Evolutionary conservation across 2,113 vertebrate genomes (phyloP), one percentile per base, ranked within the genome.

Genomic region (Pluvialis apricaria): DNA sequence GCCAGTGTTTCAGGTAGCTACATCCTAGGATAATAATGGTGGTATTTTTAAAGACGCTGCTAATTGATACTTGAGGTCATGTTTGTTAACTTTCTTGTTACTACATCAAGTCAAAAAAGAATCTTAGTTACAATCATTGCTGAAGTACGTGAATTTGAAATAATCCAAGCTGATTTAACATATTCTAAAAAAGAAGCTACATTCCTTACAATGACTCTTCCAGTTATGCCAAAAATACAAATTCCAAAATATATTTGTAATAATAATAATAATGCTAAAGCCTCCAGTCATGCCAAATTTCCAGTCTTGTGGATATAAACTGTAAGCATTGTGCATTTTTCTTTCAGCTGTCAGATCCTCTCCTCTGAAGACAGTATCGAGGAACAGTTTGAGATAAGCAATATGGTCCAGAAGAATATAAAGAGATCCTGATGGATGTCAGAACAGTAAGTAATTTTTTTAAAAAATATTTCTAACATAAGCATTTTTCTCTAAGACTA

Each of bases 221-320:
- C 21, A 82, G 44, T 83, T 78, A 78, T 64, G 88, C 86, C 76
- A 93, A 76, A 90, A 89, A 60, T 21, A 84, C 31, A 42, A 86
- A 89, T 96, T 91, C 88, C 65, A 84, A 83, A 65, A 72, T 70
- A 19, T 54, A 86, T 91, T 79, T 94, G 42, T 96, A 75, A 65
- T 66, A 77, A 78, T 51, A 61, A 60, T 81, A 68, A 76, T 32
- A 45, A 78, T 40, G 79, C 61, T 58, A 83, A 55, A 72, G 44
- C 38, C 85, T 88, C 16, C 80, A 93, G 70, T 52, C 47, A 31
- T 76, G 76, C 92, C 90, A 88, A 10, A 66, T 93, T 90, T 88
- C 80, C 69, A 89, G 38, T 52, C 69, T 52, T 54, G 40, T 92
- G 88, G 72, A 22, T 91, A 79, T 34, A 61, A 89, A 91, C 69